Evolutionary conservation across 1,140 invertebrate species (phyloP).

Genomic region (Orchestia grillus): DNA sequence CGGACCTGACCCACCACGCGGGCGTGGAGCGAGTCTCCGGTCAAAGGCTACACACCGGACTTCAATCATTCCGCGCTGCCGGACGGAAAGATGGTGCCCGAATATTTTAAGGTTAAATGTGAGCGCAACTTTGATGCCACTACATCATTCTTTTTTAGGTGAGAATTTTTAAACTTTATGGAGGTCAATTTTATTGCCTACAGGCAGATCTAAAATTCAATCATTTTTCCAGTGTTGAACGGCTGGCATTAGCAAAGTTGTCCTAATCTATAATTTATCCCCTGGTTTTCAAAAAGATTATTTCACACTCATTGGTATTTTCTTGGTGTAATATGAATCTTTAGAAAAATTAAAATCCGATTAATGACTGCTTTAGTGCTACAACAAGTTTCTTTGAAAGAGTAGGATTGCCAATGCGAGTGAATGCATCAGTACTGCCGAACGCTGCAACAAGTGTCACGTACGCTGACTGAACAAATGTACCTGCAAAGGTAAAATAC

Average conservation of each 20-base stretch:
- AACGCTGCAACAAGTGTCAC: no score
- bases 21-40: not conserved
- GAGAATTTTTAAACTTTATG: not conserved
- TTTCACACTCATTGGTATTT: no score
- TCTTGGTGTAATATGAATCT: no score
- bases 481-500: no score
- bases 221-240: not conserved
- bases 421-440: no score
- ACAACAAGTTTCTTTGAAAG: no score
- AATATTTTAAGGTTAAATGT: conserved; percentile 39
- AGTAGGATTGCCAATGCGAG: no score
- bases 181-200: not conserved
- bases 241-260: not conserved
- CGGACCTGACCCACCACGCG: not conserved
- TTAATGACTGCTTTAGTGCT: no score
- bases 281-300: no score
- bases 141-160: not conserved
- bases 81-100: conserved; percentile 27
- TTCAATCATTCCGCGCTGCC: conserved; percentile 48
- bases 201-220: not conserved
- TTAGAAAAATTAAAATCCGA: no score
- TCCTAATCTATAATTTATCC: no score
- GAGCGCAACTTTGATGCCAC: not conserved
- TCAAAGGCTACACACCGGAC: conserved; percentile 28
- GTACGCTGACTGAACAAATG: no score